phyloP scores from a whole-genome alignment of 2,113 vertebrate genomes.

The Pseudonaja textilis region DNA sequence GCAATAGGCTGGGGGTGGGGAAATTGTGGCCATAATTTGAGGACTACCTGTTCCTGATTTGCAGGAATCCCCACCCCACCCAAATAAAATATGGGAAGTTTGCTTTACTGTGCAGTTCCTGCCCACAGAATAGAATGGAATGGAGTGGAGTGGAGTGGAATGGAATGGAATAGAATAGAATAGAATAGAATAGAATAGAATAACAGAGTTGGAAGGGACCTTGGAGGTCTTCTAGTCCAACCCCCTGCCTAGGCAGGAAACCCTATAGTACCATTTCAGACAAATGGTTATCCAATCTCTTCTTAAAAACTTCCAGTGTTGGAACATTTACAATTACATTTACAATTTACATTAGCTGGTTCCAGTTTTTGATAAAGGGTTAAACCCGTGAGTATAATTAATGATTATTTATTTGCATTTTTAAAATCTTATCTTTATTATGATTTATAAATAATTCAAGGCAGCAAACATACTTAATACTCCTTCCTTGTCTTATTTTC shows the following conservation, averaged over 20 bases:
- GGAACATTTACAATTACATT: no score
- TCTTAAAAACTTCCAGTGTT: no score
- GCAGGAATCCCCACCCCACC: not conserved
- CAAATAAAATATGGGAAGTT: not conserved
- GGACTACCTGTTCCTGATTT: not conserved
- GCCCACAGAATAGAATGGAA: not conserved
- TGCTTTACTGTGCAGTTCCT: not conserved
- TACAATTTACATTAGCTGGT: not conserved
- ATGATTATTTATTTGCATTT: not conserved
- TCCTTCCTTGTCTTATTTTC: not conserved
- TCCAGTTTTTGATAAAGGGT: not conserved
- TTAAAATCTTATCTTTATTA: not conserved
- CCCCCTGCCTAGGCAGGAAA: no score
- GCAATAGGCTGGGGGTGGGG: fast-evolving
- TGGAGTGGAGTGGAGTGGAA: no score
- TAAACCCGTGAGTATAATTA: not conserved
- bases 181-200: no score
- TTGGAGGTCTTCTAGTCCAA: no score
- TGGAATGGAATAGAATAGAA: no score
- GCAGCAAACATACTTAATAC: not conserved
- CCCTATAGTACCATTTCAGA: no score
- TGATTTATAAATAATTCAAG: not conserved
- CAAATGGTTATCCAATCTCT: no score
- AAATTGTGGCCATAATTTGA: not conserved
- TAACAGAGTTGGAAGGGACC: no score